Evolutionary conservation across 2,113 vertebrate genomes (phyloP).

Genomic region (Lepisosteus oculatus): DNA sequence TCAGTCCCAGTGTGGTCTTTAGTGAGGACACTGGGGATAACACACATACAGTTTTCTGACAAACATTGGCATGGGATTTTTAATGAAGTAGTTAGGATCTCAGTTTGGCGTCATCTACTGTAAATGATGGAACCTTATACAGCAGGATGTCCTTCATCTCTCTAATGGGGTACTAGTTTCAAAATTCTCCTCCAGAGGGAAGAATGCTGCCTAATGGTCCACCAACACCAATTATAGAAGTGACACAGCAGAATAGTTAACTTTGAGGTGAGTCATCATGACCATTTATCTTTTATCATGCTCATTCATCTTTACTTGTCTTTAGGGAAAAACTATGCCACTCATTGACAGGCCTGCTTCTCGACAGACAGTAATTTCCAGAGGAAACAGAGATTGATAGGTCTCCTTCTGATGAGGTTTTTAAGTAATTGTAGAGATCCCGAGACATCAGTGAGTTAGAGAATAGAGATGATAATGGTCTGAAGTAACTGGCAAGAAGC

Average conservation of each 20-base stretch:
- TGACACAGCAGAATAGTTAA: neutral
- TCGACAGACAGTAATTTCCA: neutral
- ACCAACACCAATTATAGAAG: too few relatives aligned
- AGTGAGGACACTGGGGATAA: too few relatives aligned
- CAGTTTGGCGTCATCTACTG: too few relatives aligned
- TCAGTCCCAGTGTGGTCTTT: too few relatives aligned
- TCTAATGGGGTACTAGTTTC: too few relatives aligned
- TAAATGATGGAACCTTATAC: too few relatives aligned
- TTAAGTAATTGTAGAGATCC: neutral
- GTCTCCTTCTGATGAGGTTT: neutral
- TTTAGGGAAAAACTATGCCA: constrained; percentile 7
- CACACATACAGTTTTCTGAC: too few relatives aligned
- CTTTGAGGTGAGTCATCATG: constrained; percentile 9
- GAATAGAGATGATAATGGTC: neutral
- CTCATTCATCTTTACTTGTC: neutral
- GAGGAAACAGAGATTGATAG: neutral
- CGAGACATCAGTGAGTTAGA: neutral
- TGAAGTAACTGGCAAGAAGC: neutral
- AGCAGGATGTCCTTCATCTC: too few relatives aligned
- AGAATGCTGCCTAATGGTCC: too few relatives aligned
- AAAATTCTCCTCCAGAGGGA: too few relatives aligned
- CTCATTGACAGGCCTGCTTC: neutral
- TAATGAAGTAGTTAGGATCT: too few relatives aligned
- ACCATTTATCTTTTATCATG: constrained; percentile 1
- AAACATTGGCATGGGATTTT: too few relatives aligned